phyloP scores from a whole-genome alignment of 2,113 vertebrate genomes.

The Gobio gobio region DNA sequence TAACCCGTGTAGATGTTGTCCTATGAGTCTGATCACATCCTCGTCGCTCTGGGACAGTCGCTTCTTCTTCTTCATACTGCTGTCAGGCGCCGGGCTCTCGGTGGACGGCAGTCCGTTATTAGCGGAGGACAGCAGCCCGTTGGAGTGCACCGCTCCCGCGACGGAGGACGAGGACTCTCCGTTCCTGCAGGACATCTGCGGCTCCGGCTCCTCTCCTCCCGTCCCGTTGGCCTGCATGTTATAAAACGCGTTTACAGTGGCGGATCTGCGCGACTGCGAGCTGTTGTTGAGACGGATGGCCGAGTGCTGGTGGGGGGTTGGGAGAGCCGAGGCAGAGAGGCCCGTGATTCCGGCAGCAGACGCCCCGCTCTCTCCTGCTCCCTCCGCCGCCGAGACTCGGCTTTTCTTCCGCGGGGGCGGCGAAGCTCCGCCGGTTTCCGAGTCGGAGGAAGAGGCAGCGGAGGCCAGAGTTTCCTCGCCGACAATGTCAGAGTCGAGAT shows the following conservation, averaged over 20 bases:
- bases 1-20: conserved; percentile 92
- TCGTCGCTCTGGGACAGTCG: conserved; percentile 91
- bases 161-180: conserved; percentile 85
- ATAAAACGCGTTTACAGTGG: conserved; percentile 58
- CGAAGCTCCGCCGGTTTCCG: conserved; percentile 81
- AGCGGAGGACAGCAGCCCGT: conserved; percentile 81
- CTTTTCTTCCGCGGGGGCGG: conserved; percentile 84
- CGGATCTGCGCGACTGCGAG: conserved; percentile 40
- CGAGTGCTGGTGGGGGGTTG: conserved; percentile 50
- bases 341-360: conserved; percentile 84
- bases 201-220: conserved; percentile 76
- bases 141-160: conserved; percentile 81
- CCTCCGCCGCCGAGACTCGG: conserved; percentile 83
- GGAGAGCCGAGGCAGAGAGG: conserved; percentile 73
- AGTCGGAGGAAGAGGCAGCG: conserved; percentile 82
- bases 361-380: conserved; percentile 84
- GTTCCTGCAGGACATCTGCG: conserved; percentile 82
- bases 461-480: conserved; percentile 81
- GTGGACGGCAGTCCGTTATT: conserved; percentile 78
- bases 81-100: conserved; percentile 72
- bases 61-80: conserved; percentile 88
- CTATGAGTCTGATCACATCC: conserved; percentile 94
- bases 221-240: conserved; percentile 94
- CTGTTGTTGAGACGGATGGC: conserved; percentile 34
- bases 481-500: conserved; percentile 77